A percentile compares a stretch with the other conserved stretches of the same genome.
Evolutionary conservation across 2,888 invertebrate species (phyloP).

Genomic region (Timema podura): DNA sequence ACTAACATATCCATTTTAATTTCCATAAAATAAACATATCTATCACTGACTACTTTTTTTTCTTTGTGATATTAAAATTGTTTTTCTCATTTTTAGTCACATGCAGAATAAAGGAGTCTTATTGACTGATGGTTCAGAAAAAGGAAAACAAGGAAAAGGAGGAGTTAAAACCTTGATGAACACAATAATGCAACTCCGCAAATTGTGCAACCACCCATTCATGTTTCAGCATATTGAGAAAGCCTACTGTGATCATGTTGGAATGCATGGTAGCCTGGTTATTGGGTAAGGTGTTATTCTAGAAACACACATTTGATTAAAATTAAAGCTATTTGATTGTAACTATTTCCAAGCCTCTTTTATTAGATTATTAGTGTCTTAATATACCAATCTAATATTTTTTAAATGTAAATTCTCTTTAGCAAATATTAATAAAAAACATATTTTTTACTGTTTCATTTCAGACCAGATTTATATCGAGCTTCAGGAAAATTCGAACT

Average conservation of each 20-base stretch:
- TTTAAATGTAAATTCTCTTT: no score
- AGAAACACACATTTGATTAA: no score
- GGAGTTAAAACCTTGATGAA: constrained; percentile 58
- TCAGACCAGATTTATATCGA: constrained; percentile 52
- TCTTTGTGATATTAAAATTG: not conserved
- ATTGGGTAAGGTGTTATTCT: constrained; percentile 29
- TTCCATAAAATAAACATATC: no score
- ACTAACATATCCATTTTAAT: no score
- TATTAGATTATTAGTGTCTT: no score
- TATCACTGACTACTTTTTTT: not conserved
- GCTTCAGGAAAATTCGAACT: constrained; percentile 61
- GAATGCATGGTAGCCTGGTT: constrained; percentile 29
- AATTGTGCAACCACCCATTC: constrained; percentile 64
- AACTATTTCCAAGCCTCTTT: no score
- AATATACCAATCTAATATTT: no score
- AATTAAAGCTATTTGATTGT: no score
- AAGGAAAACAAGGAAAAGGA: constrained; percentile 49
- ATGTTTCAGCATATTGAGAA: constrained; percentile 61
- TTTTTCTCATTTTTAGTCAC: constrained; percentile 42
- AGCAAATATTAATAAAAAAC: no score
- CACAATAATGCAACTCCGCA: constrained; percentile 61
- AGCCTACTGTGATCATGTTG: constrained; percentile 47
- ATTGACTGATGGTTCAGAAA: constrained; percentile 55
- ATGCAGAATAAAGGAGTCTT: constrained; percentile 57
- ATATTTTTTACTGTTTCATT: not conserved